A percentile compares a stretch with the other conserved stretches of the same genome.
Evolutionary conservation across 2,888 invertebrate genomes (phyloP).

Genomic region (Leptarthrus brevirostris): DNA sequence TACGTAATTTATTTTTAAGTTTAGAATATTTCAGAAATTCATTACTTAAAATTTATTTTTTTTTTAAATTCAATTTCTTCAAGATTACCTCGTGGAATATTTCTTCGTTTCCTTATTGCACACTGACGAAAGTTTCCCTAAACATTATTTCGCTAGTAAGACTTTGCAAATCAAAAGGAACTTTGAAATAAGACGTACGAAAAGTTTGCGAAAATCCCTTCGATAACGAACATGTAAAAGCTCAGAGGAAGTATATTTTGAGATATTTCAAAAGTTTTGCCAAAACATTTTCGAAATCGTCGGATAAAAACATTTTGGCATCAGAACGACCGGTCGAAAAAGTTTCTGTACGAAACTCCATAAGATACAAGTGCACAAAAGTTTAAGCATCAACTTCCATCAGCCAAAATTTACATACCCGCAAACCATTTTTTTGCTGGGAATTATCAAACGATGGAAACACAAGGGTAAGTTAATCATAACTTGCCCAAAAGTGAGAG

Average conservation of each 20-base stretch:
- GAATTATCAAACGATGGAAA: not conserved
- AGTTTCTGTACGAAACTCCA: constrained; percentile 37
- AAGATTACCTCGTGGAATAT: too few relatives aligned
- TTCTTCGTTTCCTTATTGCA: too few relatives aligned
- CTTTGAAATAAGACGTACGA: constrained; percentile 27
- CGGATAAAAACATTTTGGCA: constrained; percentile 20
- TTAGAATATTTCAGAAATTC: too few relatives aligned
- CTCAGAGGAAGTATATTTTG: constrained; percentile 27
- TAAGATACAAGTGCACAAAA: constrained; percentile 40
- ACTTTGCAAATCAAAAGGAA: constrained; percentile 29
- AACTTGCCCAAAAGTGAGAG: not conserved
- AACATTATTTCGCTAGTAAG: constrained; percentile 6
- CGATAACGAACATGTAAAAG: constrained; percentile 22
- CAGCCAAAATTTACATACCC: constrained; percentile 38
- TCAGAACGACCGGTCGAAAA: constrained; percentile 9
- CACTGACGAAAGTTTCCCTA: too few relatives aligned
- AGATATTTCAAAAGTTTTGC: constrained; percentile 28
- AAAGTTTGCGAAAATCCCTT: constrained; percentile 1
- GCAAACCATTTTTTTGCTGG: constrained; percentile 28
- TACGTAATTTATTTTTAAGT: too few relatives aligned
- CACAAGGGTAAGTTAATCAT: constrained; percentile 36
- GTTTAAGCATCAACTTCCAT: constrained; percentile 28
- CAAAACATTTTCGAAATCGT: constrained; percentile 36
- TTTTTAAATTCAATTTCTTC: too few relatives aligned
- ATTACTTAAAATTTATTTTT: too few relatives aligned